Evolutionary conservation across 30 jellyfish, hydroid and myxozoan genomes (phyloP), one percentile per base, ranked within the genome.

Genomic region (Aurelia coerulea): DNA sequence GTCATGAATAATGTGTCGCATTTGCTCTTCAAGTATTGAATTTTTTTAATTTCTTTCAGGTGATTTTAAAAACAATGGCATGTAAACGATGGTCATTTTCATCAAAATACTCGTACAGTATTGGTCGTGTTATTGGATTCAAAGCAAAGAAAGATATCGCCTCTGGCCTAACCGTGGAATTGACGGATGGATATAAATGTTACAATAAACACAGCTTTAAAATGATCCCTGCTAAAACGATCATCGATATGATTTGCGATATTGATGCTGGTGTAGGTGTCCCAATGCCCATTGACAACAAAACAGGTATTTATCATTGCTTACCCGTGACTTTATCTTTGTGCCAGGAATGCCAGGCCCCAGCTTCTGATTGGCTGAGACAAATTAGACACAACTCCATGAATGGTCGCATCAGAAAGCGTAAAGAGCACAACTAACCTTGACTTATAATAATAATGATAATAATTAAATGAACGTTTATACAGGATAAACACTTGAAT

Each of bases 121-220:
- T 93, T 80, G 98, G 98, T 16, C 95, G 90, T 33, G 98, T 93
- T 29, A 64, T 93, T 79, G 91, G 93, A 59, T 91, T 93, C 84
- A 80, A 77, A 62, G 68, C 92, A 18, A 76, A 65, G 41, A 16
- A 31, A 23, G 75, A 86, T 58, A 72, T 77, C 10, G 31, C 76
- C 4, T 68, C 85, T 17, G 95, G 95, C 52, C 68, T 76, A 3
- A 74, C 83, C 54, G 88, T 85, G 15, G 88, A 75, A 68, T 69
- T 93, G 72, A 68, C 98, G 2, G 93, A 88, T 62, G 97, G 98
- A 31, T 78, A 87, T 54, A 78, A 49, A n/a, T 93, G 98, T 54
- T 93, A 89, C 69, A 86, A 88, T 50, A 75, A 85, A 54, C 74
- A 65, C 62, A 68, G 63, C 4, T 50, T 82, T 42, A 70, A 82